A percentile compares a stretch with the other conserved stretches of the same genome.
These are phyloP conservation scores for Rhingia rostrata DNA, from an alignment of 2,888 invertebrate genomes.

Conservation along the genomic window DNA sequence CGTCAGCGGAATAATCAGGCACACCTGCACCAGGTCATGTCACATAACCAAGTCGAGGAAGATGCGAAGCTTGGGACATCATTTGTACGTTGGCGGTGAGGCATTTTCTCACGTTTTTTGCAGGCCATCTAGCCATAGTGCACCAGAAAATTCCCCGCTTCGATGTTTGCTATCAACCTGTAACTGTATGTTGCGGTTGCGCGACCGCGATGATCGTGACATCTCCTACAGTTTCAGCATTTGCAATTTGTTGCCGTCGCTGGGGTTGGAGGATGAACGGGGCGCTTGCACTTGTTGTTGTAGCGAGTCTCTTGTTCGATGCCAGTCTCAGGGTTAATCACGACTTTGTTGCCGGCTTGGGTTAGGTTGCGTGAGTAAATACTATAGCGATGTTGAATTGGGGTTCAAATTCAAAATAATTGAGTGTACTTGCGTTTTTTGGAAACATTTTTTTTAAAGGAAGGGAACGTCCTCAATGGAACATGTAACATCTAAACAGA, in stretches of 20 bases:
- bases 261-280: neutral
- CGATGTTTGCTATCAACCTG: conserved; percentile 49
- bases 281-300: conserved; percentile 40
- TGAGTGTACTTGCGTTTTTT: no score
- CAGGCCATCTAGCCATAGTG: conserved; percentile 42
- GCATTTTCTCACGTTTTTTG: conserved; percentile 61
- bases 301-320: conserved; percentile 22
- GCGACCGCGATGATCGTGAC: conserved; percentile 67
- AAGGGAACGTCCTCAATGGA: no score
- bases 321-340: conserved; percentile 41
- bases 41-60: conserved; percentile 8
- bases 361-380: conserved; percentile 26
- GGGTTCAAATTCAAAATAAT: neutral
- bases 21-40: conserved; percentile 58
- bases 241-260: conserved; percentile 59
- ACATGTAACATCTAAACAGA: no score
- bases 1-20: conserved; percentile 19
- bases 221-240: conserved; percentile 56
- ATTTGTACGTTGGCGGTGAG: conserved; percentile 17
- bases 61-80: conserved; percentile 41
- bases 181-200: conserved; percentile 40
- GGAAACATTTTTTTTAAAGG: no score
- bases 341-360: conserved; percentile 24
- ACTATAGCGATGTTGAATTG: neutral
- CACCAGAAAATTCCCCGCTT: conserved; percentile 55